phyloP scores from a whole-genome alignment of 1,140 invertebrate species.

The Meloidogyne hapla region DNA sequence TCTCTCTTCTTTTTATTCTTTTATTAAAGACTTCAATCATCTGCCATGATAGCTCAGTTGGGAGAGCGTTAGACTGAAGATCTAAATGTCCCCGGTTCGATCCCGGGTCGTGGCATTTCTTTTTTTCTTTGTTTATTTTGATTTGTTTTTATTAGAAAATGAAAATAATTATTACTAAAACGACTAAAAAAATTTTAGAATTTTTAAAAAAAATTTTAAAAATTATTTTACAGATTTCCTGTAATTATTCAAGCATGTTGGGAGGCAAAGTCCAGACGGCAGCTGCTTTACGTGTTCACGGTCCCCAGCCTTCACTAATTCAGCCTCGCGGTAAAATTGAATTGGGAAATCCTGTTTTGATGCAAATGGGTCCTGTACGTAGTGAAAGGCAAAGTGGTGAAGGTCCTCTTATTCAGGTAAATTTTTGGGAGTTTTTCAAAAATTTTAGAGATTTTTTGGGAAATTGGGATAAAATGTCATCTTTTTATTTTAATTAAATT shows the following conservation, averaged over 20 bases:
- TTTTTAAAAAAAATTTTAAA: too few relatives aligned
- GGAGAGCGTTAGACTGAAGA: conserved; percentile 64
- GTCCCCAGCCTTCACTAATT: conserved; percentile 60
- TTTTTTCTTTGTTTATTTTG: neutral
- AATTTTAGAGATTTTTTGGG: too few relatives aligned
- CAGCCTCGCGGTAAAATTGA: conserved; percentile 64
- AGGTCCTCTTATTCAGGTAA: neutral
- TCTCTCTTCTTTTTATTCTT: neutral
- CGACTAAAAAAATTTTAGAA: too few relatives aligned
- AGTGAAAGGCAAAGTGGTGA: conserved; percentile 10
- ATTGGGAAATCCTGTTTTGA: conserved; percentile 62
- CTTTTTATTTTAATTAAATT: conserved; percentile 21
- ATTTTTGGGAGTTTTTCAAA: conserved; percentile 23
- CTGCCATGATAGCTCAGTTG: conserved; percentile 61
- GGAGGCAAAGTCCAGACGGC: conserved; percentile 59
- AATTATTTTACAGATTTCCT: conserved; percentile 28
- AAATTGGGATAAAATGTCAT: conserved; percentile 9
- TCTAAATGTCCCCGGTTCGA: conserved; percentile 34
- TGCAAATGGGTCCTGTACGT: conserved; percentile 53
- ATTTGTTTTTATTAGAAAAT: neutral
- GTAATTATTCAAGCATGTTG: conserved; percentile 58
- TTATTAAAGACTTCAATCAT: neutral
- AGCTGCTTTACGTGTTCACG: conserved; percentile 62
- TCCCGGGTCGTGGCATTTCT: conserved; percentile 32
- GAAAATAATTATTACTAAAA: neutral